Base-by-base conservation (phyloP, 2,888 invertebrate genomes). In the Prosopocoilus inquinatus region DNA sequence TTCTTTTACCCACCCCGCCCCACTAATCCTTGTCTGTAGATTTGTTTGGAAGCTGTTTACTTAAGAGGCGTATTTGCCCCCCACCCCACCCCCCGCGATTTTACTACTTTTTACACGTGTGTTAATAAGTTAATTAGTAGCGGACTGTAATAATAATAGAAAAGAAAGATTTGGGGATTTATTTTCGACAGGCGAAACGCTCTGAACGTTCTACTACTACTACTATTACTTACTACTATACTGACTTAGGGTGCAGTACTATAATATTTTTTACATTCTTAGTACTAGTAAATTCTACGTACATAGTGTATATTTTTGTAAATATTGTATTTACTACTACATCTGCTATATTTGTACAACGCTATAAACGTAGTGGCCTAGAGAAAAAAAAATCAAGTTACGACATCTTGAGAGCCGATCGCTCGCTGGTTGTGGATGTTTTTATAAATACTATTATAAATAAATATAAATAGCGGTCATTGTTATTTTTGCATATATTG, bases 231-330 rank as follows among this genome's bases (percentile, higher is more conserved):
- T 47, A 28, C 47, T 38, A 38, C 33, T 12, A 64, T 64, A 65
- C 63, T 58, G 57, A 70, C 69, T 68, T 65, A 69, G 67, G 70
- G 71, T 71, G 70, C 70, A 71, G 72, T 72, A 73, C 71, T 71
- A 66, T 72, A 73, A 68, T 65, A 64, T 63, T 66, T 65, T 67
- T 64, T 67, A 66, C 65, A 66, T 65, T 64, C 65, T 65, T 65
- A 39, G 64, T 64, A 60, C 59, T 38, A 41, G 16, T 50, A 57
- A 57, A 73, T 74, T 73, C 73, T 71, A 67, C 67, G 70, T 70
- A 71, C 59, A 70, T 72, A 74, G 67, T 75, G 74, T 76, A 75
- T 74, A 75, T 75, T 75, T 74, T 75, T 75, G 75, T 76, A 74
- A 73, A 75, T 76, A 75, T 60, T 71, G 68, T 70, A 73, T 64